Evolutionary conservation across 2,797 vertebrate genomes (phyloP).

Genomic region (Sebastolobus alascanus): DNA sequence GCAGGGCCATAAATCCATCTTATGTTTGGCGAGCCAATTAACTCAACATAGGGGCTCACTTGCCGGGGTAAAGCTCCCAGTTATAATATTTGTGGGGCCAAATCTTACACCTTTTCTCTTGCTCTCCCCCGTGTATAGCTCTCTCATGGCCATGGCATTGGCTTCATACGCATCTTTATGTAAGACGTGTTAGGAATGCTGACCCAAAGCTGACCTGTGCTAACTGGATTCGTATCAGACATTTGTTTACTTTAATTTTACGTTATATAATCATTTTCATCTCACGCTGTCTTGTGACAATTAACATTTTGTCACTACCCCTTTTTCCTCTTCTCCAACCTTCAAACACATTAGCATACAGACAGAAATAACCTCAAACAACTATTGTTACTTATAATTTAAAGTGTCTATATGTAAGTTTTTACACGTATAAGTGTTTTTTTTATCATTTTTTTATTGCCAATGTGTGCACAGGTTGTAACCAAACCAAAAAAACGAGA

Average conservation of each 20-base stretch:
- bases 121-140: not conserved
- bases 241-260: not conserved
- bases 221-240: not conserved
- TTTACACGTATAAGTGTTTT: too few relatives aligned
- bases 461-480: too few relatives aligned
- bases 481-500: too few relatives aligned
- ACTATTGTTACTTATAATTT: not conserved
- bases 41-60: conserved; percentile 56
- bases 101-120: conserved; percentile 27
- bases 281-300: not conserved
- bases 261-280: not conserved
- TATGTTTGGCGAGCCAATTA: conserved; percentile 69
- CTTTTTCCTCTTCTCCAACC: not conserved
- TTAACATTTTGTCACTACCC: not conserved
- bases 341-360: not conserved
- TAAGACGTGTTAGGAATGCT: not conserved
- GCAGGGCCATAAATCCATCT: conserved; percentile 66
- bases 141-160: not conserved
- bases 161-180: not conserved
- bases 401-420: too few relatives aligned
- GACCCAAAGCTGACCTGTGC: not conserved
- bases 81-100: conserved; percentile 54
- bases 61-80: conserved; percentile 43
- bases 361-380: not conserved
- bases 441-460: too few relatives aligned